phyloP scores from a whole-genome alignment of 1,140 invertebrate species.

The Drosophila mojavensis region DNA sequence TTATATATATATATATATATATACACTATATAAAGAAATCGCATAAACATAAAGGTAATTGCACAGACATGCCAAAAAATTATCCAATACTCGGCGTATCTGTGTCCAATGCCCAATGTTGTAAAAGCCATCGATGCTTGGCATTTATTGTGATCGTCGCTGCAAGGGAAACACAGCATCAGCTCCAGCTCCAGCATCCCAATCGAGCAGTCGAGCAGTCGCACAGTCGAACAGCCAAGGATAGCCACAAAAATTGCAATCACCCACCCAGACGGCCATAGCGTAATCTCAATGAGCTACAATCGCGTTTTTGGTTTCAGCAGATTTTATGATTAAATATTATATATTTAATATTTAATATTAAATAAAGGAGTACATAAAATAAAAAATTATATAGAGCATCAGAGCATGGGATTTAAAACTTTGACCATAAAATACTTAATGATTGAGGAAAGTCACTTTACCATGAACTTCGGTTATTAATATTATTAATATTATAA shows the following conservation, averaged over 20 bases:
- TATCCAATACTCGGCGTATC: conserved; percentile 65
- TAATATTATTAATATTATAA: no score
- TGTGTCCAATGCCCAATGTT: conserved; percentile 38
- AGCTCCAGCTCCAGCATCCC: conserved; percentile 7
- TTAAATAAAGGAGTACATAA: no score
- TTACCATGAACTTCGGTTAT: no score
- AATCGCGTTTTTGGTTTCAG: neutral
- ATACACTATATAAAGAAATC: conserved; percentile 49
- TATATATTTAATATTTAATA: no score
- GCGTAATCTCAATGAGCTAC: conserved; percentile 7
- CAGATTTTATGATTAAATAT: no score
- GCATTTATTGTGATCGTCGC: conserved; percentile 76
- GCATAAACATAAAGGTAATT: conserved; percentile 82
- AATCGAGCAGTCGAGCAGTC: conserved; percentile 4
- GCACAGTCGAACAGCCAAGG: conserved; percentile 47
- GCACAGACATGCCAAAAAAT: conserved; percentile 80
- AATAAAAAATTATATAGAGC: no score
- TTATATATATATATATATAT: conserved; percentile 7
- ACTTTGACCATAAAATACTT: no score
- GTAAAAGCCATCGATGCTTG: conserved; percentile 75
- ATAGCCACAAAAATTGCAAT: conserved; percentile 43
- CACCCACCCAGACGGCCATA: conserved; percentile 22
- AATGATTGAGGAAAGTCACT: no score
- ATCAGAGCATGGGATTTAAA: no score
- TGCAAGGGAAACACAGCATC: conserved; percentile 34